Conservation (phyloP, 2,888 invertebrate species). For the Palloptera scutellata region DNA sequence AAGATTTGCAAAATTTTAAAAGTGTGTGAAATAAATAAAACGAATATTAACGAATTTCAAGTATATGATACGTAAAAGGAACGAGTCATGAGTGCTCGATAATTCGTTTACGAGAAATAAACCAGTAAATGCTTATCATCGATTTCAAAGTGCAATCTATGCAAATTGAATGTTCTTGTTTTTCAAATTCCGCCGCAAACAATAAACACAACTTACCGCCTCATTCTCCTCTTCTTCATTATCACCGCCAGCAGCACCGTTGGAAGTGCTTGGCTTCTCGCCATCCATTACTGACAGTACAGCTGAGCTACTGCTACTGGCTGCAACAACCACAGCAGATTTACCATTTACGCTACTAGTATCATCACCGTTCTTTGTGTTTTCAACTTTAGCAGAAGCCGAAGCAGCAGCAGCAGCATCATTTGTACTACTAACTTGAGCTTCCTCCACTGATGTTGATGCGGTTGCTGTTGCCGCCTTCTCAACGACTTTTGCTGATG, state of each 20-base stretch:
- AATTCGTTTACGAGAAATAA: too few relatives aligned
- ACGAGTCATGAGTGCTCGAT: too few relatives aligned
- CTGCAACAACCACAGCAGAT: neutral
- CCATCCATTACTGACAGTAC: constrained; percentile 41
- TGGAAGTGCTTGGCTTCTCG: constrained; percentile 61
- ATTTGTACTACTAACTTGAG: constrained; percentile 22
- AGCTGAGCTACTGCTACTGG: constrained; percentile 20
- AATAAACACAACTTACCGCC: constrained; percentile 46
- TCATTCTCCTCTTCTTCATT: constrained; percentile 56
- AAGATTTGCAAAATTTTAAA: too few relatives aligned
- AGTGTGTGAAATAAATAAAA: too few relatives aligned
- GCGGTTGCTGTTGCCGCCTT: neutral
- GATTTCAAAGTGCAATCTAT: neutral
- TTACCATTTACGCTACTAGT: constrained; percentile 1
- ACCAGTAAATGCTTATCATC: too few relatives aligned
- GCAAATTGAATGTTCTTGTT: neutral
- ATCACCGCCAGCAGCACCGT: constrained; percentile 46
- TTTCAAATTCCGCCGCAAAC: too few relatives aligned
- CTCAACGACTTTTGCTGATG: constrained; percentile 1
- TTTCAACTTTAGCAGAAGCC: neutral
- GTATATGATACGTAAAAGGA: too few relatives aligned
- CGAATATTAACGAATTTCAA: too few relatives aligned
- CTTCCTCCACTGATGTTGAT: constrained; percentile 15
- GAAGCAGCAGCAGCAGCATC: too few relatives aligned
- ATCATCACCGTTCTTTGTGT: neutral